A percentile compares a stretch with the other conserved stretches of the same genome.
These are phyloP conservation scores for Corvus moneduloides DNA, from an alignment of 2,113 vertebrate species.

Conservation along the genomic window DNA sequence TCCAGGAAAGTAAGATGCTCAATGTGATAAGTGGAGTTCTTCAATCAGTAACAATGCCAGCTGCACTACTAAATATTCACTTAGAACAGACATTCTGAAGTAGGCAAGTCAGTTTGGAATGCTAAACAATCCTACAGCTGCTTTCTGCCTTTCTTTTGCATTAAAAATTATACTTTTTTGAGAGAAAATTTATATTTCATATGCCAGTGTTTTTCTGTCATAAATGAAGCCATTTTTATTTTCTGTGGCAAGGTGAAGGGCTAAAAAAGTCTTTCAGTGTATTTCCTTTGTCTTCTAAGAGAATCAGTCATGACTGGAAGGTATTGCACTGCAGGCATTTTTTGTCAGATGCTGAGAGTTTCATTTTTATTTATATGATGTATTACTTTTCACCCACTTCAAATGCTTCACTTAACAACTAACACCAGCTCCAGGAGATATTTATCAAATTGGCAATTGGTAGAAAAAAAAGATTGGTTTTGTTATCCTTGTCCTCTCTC, in stretches of 20 bases:
- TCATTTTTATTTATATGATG: neutral
- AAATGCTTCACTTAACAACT: neutral
- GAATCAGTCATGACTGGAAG: neutral
- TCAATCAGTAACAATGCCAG: conserved; percentile 59
- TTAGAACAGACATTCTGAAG: neutral
- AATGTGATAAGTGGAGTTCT: conserved; percentile 28
- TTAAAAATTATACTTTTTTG: neutral
- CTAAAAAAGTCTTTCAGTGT: neutral
- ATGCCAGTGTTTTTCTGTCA: neutral
- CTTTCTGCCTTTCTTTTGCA: neutral
- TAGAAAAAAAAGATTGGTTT: neutral
- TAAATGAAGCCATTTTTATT: neutral
- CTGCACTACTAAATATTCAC: conserved; percentile 55
- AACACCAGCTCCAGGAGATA: neutral
- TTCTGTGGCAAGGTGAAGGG: neutral
- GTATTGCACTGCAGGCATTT: neutral
- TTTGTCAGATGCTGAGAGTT: neutral
- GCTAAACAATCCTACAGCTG: conserved; percentile 7
- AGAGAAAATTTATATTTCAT: neutral
- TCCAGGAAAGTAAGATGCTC: conserved; percentile 39
- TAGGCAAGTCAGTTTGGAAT: conserved; percentile 29
- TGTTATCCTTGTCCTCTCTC: neutral
- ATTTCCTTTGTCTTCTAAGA: neutral
- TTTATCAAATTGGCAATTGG: neutral
- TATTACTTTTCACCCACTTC: neutral